Percentiles rank a stretch among this genome's conserved stretches.
These are phyloP conservation scores for Daktulosphaira vitifoliae DNA, from an alignment of 1,140 invertebrate species.

Conservation along the genomic window DNA sequence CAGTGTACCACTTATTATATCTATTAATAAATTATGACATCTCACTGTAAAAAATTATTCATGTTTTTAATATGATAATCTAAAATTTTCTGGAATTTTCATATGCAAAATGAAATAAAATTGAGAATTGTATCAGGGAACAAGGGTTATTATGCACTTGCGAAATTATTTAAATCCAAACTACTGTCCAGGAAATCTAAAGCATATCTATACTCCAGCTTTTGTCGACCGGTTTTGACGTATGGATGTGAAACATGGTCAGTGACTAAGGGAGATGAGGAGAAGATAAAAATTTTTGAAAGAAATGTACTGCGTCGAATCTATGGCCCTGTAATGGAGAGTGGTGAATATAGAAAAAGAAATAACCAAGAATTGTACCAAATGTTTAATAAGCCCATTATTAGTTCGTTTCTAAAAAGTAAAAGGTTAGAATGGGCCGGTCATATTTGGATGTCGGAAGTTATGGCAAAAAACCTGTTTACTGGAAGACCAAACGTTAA, in stretches of 20 bases:
- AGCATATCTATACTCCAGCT: not conserved
- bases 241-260: conserved; percentile 36
- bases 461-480: not conserved
- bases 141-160: conserved; percentile 1
- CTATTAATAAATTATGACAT: no score
- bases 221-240: conserved; percentile 24
- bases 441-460: conserved; percentile 2
- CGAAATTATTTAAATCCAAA: not conserved
- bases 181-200: not conserved
- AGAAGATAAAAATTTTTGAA: conserved; percentile 27
- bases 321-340: conserved; percentile 24
- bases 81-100: no score
- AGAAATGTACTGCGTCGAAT: conserved; percentile 31
- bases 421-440: not conserved
- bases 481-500: not conserved
- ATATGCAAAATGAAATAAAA: not conserved
- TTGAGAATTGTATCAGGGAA: conserved; percentile 3
- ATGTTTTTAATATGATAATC: no score
- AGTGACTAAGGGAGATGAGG: conserved; percentile 23
- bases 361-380: conserved; percentile 29
- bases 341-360: conserved; percentile 32
- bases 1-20: no score
- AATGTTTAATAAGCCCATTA: conserved; percentile 17
- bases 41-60: no score
- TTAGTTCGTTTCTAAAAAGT: conserved; percentile 4